Base-by-base conservation (phyloP, 2,113 vertebrate genomes). In the Nymphicus hollandicus region DNA sequence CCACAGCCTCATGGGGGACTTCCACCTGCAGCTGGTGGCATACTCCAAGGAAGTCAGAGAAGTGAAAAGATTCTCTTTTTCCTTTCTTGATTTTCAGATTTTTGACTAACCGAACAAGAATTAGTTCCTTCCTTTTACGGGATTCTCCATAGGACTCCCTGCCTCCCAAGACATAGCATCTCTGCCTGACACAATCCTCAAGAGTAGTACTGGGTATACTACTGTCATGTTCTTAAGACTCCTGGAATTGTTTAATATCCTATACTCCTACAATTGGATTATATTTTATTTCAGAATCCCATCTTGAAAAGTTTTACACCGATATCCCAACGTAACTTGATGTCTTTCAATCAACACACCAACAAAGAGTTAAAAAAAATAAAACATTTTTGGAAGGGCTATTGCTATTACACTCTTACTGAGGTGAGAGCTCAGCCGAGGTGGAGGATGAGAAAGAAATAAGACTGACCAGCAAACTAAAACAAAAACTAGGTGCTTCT, bases 301-400 rank as follows among this genome's bases (percentile, higher is more conserved):
- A 33, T 63, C 7, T 63, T 71, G 17, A 39, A 29, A 35, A 13
- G 13, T 25, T 64, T 72, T 61, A 11, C 11, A 69, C 1, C 18
- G 60, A 33, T 58, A 85, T 50, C 6, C 9, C n/a, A 43, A 27
- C 1, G 33, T 8, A 77, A 52, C 8, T 74, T 83, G 2, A 10
- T 55, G 29, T 31, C n/a, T 55, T 81, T 81, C 43, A 71, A 52
- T 6, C 8, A 58, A 58, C 13, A 41, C 16, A 14, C 2, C 23
- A 7, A 6, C 4, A 33, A 56, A 31, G 10, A 47, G 4, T 39
- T 33, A 46, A 61, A 85, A 64, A 0, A 0, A 1, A 13, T 17
- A 0, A 9, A 19, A 7, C 3, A 24, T 44, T 69, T 80, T 77
- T 22, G 2, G 9, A 79, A 88, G 13, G 16, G 10, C 6, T 70